phyloP scores from a whole-genome alignment of 1,140 invertebrate genomes.

The Macrotrachela quadricornifera region DNA sequence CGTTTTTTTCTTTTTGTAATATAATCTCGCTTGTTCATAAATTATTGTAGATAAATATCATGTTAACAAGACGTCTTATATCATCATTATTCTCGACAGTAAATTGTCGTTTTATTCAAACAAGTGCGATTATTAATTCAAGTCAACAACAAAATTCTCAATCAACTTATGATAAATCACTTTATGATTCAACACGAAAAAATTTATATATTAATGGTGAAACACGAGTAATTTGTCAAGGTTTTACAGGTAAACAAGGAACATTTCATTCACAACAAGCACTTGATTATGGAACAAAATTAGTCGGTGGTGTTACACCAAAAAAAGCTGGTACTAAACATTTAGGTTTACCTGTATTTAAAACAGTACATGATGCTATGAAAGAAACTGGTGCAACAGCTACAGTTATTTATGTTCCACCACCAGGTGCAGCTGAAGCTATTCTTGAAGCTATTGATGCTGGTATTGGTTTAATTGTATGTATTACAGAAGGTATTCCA shows the following conservation, averaged over 20 bases:
- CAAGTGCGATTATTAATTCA: no score
- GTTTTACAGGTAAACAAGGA: constrained; percentile 82
- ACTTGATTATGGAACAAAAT: constrained; percentile 87
- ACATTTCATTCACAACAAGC: constrained; percentile 63
- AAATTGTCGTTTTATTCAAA: no score
- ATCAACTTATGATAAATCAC: background rate
- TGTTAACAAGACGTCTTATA: no score
- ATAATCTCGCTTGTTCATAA: no score
- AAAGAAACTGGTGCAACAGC: constrained; percentile 65
- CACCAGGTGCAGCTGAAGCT: constrained; percentile 67
- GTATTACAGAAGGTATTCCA: constrained; percentile 97
- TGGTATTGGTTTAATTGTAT: constrained; percentile 85
- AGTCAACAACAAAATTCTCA: no score
- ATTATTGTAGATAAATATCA: no score
- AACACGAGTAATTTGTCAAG: constrained; percentile 87
- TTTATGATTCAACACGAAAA: constrained; percentile 41
- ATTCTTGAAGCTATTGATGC: constrained; percentile 88
- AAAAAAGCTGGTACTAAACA: constrained; percentile 83
- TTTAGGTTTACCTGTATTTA: constrained; percentile 80
- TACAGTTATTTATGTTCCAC: constrained; percentile 88
- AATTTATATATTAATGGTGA: constrained; percentile 59
- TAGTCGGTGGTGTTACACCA: constrained; percentile 80
- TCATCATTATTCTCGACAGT: no score
- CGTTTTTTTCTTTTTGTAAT: no score
- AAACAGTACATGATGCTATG: constrained; percentile 63